Evolutionary conservation across 2,113 vertebrate species (phyloP), one percentile per base, ranked within the genome.

Genomic region (Nyctibius bracteatus): DNA sequence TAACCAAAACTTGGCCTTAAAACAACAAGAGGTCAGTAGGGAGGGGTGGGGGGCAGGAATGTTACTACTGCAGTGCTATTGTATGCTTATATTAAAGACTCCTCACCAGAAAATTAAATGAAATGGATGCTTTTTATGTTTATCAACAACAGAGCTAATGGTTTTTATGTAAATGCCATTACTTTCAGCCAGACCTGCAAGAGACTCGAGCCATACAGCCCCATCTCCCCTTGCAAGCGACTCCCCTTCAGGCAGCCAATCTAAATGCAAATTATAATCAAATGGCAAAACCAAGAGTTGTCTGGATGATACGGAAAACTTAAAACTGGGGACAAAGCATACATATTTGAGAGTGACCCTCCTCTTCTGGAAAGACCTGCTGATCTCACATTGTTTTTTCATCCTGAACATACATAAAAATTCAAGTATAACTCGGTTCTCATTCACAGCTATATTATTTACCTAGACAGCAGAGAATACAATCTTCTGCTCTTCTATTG

Each of bases 251-350:
- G 95, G 96, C 94, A 94, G 88, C 96, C 96, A 97, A 96, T 97
- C 93, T 97, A 97, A 96, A 97, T 96, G 97, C 97, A 97, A 97
- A 97, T 97, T 90, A 75, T 47, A 82, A 92, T 88, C 94, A 93
- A 88, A 94, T 0, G 4, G n/a, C 72, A 90, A 96, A 88, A 30
- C 67, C 66, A 67, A 37, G 83, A 92, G 72, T 68, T 72, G 92
- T 73, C 86, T 35, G 78, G 91, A 67, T 57, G 58, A 79, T 57
- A 44, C 63, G 14, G 22, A 80, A 88, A 71, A 62, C 5, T 3
- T 41, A 47, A 61, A 71, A 44, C 24, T 4, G 55, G 43, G 52
- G 84, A 59, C 43, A 86, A 86, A 90, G 89, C 22, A 46, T 12
- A 70, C 28, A 3, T 39, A 66, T 58, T 12, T 24, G 55, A 88